These are phyloP conservation scores for Suricata suricatta DNA, from an alignment of 2,113 vertebrate genomes.

Conservation along the genomic window DNA sequence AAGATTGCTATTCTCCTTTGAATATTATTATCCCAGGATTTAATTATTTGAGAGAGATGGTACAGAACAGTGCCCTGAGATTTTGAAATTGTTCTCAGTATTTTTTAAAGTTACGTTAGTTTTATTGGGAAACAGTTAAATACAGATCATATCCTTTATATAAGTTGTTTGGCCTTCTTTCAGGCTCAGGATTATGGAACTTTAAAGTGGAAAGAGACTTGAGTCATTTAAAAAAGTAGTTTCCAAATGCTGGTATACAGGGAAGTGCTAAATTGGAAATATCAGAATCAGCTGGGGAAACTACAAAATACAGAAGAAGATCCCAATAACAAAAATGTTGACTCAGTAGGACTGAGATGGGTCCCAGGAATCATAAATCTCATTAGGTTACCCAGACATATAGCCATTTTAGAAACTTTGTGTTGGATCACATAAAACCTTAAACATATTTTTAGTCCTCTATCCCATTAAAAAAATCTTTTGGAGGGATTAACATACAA, in stretches of 20 bases:
- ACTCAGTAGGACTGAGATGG: background rate
- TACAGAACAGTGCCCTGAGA: background rate
- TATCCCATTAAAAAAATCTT: background rate
- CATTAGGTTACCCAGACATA: background rate
- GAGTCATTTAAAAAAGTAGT: background rate
- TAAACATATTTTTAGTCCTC: background rate
- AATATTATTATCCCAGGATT: background rate
- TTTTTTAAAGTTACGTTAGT: background rate
- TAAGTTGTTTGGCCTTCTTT: background rate
- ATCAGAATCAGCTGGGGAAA: background rate
- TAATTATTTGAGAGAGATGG: background rate
- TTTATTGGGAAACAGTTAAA: background rate
- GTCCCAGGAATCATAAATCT: background rate
- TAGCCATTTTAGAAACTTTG: background rate
- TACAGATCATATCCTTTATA: background rate
- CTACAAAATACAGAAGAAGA: background rate
- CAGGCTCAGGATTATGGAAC: background rate
- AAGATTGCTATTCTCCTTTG: background rate
- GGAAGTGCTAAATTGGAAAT: background rate
- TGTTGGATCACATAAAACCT: background rate
- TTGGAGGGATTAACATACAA: background rate
- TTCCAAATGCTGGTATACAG: background rate
- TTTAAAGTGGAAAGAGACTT: background rate
- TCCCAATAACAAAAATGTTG: background rate
- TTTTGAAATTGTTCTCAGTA: background rate